Conservation (phyloP, 2,113 vertebrate species). For the Capreolus pygargus region DNA sequence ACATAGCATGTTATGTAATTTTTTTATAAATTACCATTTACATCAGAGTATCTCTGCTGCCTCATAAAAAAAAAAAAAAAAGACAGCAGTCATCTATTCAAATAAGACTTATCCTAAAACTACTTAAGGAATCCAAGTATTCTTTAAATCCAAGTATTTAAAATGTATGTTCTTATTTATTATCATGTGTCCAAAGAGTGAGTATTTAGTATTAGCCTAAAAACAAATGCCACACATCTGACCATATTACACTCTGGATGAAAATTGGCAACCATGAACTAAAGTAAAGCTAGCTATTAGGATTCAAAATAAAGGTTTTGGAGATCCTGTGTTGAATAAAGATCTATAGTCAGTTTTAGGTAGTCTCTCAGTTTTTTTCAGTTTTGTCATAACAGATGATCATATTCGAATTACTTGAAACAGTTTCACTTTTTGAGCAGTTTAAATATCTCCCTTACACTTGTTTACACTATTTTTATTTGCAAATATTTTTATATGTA, state of each 20-base stretch:
- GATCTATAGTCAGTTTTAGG: not conserved
- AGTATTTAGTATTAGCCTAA: not conserved
- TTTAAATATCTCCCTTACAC: not conserved
- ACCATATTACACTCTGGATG: not conserved
- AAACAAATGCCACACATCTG: not conserved
- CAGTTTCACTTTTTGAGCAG: not conserved
- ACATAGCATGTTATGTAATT: constrained; percentile 35
- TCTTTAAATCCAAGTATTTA: not conserved
- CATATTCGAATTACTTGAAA: not conserved
- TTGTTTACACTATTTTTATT: not conserved
- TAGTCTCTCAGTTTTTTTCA: not conserved
- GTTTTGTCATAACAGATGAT: not conserved
- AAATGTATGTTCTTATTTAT: not conserved
- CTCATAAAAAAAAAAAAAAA: constrained; percentile 31
- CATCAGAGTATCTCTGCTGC: not conserved
- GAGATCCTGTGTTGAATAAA: not conserved
- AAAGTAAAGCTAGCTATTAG: not conserved
- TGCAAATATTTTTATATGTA: not conserved
- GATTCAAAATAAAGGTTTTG: not conserved
- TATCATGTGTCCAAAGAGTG: not conserved
- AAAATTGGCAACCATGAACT: not conserved
- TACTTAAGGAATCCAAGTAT: not conserved
- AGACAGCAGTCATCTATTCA: constrained; percentile 19
- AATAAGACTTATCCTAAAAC: constrained; percentile 29
- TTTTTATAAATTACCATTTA: constrained; percentile 59